Evolutionary conservation across 2,797 vertebrate genomes (phyloP), one percentile per base, ranked within the genome.

Genomic region (Austrolebias charrua): DNA sequence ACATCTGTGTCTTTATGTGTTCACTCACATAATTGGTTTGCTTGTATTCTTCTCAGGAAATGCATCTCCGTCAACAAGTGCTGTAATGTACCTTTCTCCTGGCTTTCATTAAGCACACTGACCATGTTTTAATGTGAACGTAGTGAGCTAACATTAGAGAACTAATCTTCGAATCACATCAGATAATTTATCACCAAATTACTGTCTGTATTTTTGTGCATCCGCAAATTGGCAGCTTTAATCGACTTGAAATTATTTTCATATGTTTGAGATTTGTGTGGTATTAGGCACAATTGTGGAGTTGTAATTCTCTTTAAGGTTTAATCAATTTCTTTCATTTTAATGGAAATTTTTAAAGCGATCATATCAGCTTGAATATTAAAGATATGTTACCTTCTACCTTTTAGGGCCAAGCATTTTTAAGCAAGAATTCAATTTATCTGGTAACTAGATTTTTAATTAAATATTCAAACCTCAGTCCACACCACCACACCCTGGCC

Each of bases 21-120:
- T 57, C 28, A 33, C 48, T 16, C 24, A 51, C 63, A 58, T 82
- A 80, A 82, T 84, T 81, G 81, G 59, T 60, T 76, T 57, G 48
- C 55, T 73, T 55, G 52, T 82, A 60, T 80, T 86, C 75, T 72
- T 74, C 72, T 80, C 84, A 83, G 80, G 44, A 69, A 82, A 63
- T 59, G 60, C 55, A 20, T 49, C 66, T 44, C 51, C 8, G 29
- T 80, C 82, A 79, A 85, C 82, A 81, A 75, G 70, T 85, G 61
- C 67, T 69, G 78, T 65, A 53, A 61, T 73, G 66, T 52, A 63
- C 42, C 44, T 59, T 38, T 48, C 47, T 65, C 20, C 16, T 12
- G 11, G 53, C 24, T 71, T 51, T 57, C 38, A 43, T 55, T 47
- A 31, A 48, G 42, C 51, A 29, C 28, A 14, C 33, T 53, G 20